Conservation (phyloP, 2,888 invertebrate genomes). For the Eilema caniola region DNA sequence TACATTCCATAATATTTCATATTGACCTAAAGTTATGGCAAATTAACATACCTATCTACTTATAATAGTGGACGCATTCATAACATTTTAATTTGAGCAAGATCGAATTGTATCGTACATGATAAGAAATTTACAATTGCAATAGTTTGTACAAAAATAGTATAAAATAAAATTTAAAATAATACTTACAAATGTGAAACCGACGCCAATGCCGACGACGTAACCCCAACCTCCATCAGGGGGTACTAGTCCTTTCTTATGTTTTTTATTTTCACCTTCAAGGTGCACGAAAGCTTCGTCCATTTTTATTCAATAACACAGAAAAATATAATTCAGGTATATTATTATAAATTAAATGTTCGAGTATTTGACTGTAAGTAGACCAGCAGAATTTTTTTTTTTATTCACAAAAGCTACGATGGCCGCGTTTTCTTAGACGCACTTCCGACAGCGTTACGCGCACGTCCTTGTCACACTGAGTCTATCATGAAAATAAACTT, state of each 20-base stretch:
- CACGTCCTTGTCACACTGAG: constrained; percentile 59
- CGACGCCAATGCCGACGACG: constrained; percentile 90
- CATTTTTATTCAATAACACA: constrained; percentile 60
- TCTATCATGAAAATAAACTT: constrained; percentile 54
- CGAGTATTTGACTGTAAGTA: not conserved
- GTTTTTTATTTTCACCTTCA: constrained; percentile 52
- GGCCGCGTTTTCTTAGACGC: constrained; percentile 31
- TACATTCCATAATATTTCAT: not conserved
- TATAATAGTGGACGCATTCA: not conserved
- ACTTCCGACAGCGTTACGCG: constrained; percentile 33
- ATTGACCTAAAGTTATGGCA: not conserved
- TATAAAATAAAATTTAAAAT: constrained; percentile 3
- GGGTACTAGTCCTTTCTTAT: constrained; percentile 69
- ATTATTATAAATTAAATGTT: not conserved
- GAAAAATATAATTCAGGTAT: not conserved
- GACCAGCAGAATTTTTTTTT: not conserved
- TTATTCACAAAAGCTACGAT: not conserved
- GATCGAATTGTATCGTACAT: not conserved
- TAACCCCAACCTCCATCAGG: constrained; percentile 95
- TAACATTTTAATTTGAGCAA: not conserved
- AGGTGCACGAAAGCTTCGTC: constrained; percentile 83
- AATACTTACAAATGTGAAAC: constrained; percentile 91
- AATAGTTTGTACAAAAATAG: not conserved
- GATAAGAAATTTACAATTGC: not conserved
- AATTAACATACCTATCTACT: too few relatives aligned